Percentiles rank a stretch among this genome's conserved stretches.
phyloP scores from a whole-genome alignment of 2,888 invertebrate species.

The Isoperla grammatica region DNA sequence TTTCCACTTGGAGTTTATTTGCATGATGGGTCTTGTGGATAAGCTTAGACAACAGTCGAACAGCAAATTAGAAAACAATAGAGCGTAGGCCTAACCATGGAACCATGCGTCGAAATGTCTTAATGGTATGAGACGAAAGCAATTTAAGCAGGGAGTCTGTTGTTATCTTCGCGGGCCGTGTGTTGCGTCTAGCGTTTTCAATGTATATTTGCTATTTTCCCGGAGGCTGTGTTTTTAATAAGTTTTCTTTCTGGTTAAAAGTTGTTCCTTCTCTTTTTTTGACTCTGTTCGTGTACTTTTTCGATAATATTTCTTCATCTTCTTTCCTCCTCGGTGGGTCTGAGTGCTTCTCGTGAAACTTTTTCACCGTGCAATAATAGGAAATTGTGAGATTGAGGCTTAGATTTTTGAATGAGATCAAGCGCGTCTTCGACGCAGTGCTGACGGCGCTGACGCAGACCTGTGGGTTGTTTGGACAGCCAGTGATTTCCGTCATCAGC shows the following conservation, averaged over 20 bases:
- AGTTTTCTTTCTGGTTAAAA: constrained; percentile 8
- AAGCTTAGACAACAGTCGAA: not conserved
- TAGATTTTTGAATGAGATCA: constrained; percentile 20
- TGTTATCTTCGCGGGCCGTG: constrained; percentile 2
- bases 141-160: no score
- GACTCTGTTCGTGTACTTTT: constrained; percentile 17
- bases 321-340: not conserved
- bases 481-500: constrained; percentile 9
- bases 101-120: no score
- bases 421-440: not conserved
- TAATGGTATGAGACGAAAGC: no score
- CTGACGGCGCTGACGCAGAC: no score
- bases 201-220: constrained; percentile 10
- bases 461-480: constrained; percentile 7
- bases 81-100: not conserved
- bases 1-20: constrained; percentile 10
- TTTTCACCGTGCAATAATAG: constrained; percentile 15
- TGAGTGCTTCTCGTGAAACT: constrained; percentile 14
- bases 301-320: constrained; percentile 20
- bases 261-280: constrained; percentile 14
- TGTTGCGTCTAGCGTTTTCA: not conserved
- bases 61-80: constrained; percentile 17
- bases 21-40: not conserved
- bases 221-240: constrained; percentile 15
- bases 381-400: constrained; percentile 17